Evolutionary conservation across 53 echinoderm and acorn worm species (phyloP), one percentile per base, ranked within the genome.

Genomic region (Patiria pectinifera): DNA sequence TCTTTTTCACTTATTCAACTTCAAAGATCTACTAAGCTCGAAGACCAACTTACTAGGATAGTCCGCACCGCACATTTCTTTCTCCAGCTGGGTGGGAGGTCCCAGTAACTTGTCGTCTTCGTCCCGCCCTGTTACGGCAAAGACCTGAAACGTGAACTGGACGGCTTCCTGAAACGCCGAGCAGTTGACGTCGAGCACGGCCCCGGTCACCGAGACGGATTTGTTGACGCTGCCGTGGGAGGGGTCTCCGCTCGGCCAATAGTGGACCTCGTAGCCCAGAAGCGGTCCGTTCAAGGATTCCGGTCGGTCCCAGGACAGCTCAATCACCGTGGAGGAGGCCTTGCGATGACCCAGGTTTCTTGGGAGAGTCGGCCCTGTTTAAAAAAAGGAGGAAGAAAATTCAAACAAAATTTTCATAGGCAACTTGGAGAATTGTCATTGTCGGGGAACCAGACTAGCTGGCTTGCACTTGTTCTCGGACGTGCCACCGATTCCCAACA

Each of bases 51-150:
- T 58, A 58, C 82, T 59, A 11, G 80, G 18, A 14, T 14, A 82
- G 23, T 14, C 24, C 6, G 82, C 19, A 19, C 90, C 90, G 3
- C 90, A 90, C 90, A 90, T 90, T 23, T 90, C 81, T 5, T 46
- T 15, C 15, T 90, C 81, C 23, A 81, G 62, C 22, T 2, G 21
- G 11, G 3, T 46, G 0, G 90, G 90, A 6, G 23, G n/a, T 60
- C 70, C 81, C 19, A 63, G 16, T 16, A 81, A 11, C 69, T 81
- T 90, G 47, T 90, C 69, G 9, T 0, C 5, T 22, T 69, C 81
- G 0, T 58, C 21, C 16, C 2, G 15, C n/a, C 90, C 90, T 19
- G 80, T 81, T 10, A 3, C 10, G 22, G 80, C 66, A 45, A 81
- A 81, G 21, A 90, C 48, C 80, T 77, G 62, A 81, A 90, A 90